Base-by-base conservation (phyloP, 2,113 vertebrate species). In the Conger conger region DNA sequence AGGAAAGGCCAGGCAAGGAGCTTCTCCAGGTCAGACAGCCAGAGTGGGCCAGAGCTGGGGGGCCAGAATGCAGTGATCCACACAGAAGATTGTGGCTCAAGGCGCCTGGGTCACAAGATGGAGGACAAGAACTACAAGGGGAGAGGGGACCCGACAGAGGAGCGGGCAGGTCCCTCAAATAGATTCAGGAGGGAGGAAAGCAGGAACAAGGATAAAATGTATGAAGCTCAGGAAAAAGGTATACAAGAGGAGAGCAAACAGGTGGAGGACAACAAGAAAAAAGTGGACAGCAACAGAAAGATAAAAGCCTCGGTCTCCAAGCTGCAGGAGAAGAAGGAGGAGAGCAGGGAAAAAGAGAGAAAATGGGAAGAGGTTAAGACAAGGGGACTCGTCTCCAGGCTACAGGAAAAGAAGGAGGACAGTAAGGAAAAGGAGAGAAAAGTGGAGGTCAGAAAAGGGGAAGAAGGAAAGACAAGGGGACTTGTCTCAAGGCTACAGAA, bases 271-370 rank as follows among this genome's bases (percentile, higher is more conserved):
- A 90, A 82, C 0, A 53, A 83, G 50, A 42, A 13, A 11, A 81
- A 83, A 33, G 77, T 38, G 80, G 80, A 82, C 68, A 42, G 91
- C 84, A 86, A 76, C 23, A 81, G 81, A 0, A 93, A 94, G 88
- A 94, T 95, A 78, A 94, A 87, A 89, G 95, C 95, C 20, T 88
- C 93, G 73, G 84, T 90, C 1, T 94, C 90, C 16, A 90, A 88
- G 82, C 84, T 90, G 37, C 87, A 89, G 37, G 73, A 83, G 3
- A 87, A 86, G 86, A 86, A 88, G 16, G 81, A 94, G 88, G 93
- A 93, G 0, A 92, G 33, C 42, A 84, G 33, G 84, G 80, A 84
- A 76, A 88, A 80, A 80, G 84, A 76, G 79, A 83, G 30, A 86
- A 79, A 6, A 18, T 36, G 60, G 18, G 92, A 89, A 42, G 93